Evolutionary conservation across 2,797 vertebrate genomes (phyloP), one percentile per base, ranked within the genome.

Genomic region (Bradypus variegatus): DNA sequence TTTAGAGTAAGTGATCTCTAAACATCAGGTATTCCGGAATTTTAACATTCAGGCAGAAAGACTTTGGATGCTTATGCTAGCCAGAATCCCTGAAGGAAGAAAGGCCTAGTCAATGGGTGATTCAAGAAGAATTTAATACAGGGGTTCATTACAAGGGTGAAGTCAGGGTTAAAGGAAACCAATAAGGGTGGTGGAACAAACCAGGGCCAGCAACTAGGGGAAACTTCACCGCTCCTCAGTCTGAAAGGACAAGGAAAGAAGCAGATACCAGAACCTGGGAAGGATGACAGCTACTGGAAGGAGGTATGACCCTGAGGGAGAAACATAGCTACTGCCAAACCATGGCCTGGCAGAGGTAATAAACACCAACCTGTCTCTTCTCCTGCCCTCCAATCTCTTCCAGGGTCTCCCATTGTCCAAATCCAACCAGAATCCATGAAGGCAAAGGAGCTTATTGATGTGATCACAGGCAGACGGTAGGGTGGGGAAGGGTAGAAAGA

Each of bases 1-100:
- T 81, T 90, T 93, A 76, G 38, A 91, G 92, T 94, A 93, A 92
- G 94, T 6, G 45, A 48, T 90, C 16, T 91, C 69, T 89, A 73
- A 65, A 81, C 73, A 86, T 87, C 38, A 72, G 11, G 65, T 29
- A 87, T 92, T 45, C 73, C 38, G 0, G 33, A 93, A 88, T 78
- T 80, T 36, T 93, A 50, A 93, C 95, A 94, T 76, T 94, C 82
- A 69, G 75, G 62, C 50, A 36, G 60, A 91, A 38, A 91, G 89
- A 81, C 58, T 13, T 64, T 45, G 70, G 79, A 69, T 73, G 78
- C 82, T 88, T 92, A 4, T 18, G 13, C 78, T 55, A 48, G 29
- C 62, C 62, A 0, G 0, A 65, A 82, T 92, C 67, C 60, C 58
- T 58, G 67, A 58, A 23, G 3, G 78, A 93, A 25, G 93, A 86